Evolutionary conservation across 2,797 vertebrate genomes (phyloP).

Genomic region (Chaenodraco wilsoni): DNA sequence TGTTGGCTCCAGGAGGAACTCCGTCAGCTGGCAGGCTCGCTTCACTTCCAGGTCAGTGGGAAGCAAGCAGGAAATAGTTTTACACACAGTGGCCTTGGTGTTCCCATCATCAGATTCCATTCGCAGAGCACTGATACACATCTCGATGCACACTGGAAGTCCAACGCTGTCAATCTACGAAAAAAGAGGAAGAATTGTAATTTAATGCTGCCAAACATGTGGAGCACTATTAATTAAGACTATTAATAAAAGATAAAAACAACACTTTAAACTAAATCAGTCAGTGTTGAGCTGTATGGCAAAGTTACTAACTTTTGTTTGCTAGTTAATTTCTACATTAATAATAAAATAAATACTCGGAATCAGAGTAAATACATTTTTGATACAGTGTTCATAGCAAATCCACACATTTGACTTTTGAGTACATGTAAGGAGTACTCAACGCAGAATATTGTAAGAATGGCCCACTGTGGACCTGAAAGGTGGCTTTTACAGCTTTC

Average conservation of each 20-base stretch:
- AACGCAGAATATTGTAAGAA: background rate
- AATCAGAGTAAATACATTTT: too few relatives aligned
- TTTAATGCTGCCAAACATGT: background rate
- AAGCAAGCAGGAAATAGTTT: conserved; percentile 96
- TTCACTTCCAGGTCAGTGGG: conserved; percentile 96
- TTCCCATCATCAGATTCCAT: conserved; percentile 91
- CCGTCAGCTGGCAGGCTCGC: conserved; percentile 95
- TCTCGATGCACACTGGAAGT: conserved; percentile 91
- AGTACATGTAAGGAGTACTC: too few relatives aligned
- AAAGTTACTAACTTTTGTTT: background rate
- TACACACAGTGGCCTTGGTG: conserved; percentile 95
- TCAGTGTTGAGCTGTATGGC: too few relatives aligned
- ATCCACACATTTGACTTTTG: background rate
- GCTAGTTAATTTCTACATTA: background rate
- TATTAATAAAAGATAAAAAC: background rate
- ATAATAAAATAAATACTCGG: background rate
- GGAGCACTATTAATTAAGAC: background rate
- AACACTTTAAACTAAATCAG: background rate
- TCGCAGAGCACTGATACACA: conserved; percentile 92
- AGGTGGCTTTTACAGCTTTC: background rate
- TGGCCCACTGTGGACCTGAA: background rate
- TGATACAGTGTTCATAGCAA: background rate
- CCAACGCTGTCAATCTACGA: conserved; percentile 86
- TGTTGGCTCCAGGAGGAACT: conserved; percentile 96
- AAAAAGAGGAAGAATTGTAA: conserved; percentile 1